These are phyloP conservation scores for Galagoides demidoff DNA, from an alignment of 2,797 vertebrate genomes.

Conservation along the genomic window DNA sequence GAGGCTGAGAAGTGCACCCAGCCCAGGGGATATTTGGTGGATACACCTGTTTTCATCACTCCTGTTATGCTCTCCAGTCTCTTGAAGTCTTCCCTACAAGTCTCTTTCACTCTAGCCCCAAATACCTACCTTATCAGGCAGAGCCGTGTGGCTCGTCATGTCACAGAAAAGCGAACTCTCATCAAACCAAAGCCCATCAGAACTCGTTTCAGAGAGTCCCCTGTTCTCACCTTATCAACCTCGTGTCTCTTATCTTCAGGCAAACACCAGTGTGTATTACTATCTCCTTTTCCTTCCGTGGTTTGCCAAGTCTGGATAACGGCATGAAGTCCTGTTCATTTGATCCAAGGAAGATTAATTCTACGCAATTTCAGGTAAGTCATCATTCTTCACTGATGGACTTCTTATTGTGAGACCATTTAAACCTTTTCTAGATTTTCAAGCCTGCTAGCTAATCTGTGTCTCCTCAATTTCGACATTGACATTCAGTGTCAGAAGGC, in stretches of 20 bases:
- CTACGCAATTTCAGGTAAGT: not conserved
- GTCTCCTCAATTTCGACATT: not conserved
- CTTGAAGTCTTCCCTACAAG: not conserved
- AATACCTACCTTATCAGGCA: not conserved
- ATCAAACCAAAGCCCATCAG: not conserved
- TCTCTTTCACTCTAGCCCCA: not conserved
- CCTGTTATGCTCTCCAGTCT: not conserved
- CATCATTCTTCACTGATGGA: not conserved
- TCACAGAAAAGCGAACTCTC: not conserved
- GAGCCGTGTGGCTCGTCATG: not conserved
- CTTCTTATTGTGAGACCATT: not conserved
- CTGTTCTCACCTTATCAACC: not conserved
- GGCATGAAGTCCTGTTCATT: not conserved
- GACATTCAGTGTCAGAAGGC: not conserved
- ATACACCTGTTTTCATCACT: fast-evolving
- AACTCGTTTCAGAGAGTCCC: not conserved
- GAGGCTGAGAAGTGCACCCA: not conserved
- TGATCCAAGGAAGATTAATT: not conserved
- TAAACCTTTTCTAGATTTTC: not conserved
- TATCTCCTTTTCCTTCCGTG: not conserved
- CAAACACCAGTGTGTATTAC: not conserved
- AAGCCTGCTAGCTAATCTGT: not conserved
- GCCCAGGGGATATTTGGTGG: not conserved
- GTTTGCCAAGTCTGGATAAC: not conserved
- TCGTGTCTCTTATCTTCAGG: too few species aligned